phyloP scores from a whole-genome alignment of 2,113 vertebrate species.

The Trichechus manatus region DNA sequence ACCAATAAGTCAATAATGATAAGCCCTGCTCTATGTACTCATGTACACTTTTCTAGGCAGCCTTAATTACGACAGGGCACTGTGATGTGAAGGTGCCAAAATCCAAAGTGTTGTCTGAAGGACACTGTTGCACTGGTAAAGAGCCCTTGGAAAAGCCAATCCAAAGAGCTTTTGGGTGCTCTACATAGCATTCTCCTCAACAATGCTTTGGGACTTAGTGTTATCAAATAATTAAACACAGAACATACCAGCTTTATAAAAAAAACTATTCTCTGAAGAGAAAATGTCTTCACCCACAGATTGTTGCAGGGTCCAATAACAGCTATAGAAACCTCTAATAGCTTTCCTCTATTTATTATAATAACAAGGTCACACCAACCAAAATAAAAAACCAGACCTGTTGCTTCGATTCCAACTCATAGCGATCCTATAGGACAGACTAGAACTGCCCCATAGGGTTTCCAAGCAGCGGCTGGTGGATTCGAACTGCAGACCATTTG shows the following conservation, averaged over 20 bases:
- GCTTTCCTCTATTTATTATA: neutral
- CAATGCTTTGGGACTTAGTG: neutral
- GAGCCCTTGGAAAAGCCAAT: neutral
- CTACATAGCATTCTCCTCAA: conserved; percentile 38
- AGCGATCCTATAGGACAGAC: too few species aligned
- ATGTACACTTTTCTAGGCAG: neutral
- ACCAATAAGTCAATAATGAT: neutral
- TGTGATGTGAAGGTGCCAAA: neutral
- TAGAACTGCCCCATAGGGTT: too few species aligned
- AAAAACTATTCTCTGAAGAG: neutral
- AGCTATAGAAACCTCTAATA: neutral
- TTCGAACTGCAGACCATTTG: too few species aligned
- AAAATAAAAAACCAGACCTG: too few species aligned
- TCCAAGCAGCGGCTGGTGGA: too few species aligned
- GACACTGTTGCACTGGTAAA: neutral
- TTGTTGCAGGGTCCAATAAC: neutral
- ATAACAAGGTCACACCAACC: too few species aligned
- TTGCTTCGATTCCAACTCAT: too few species aligned
- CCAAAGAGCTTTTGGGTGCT: neutral
- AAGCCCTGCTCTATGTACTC: neutral
- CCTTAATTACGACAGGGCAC: neutral
- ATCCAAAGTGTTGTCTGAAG: accelerated
- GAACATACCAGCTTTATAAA: neutral
- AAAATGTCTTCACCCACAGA: neutral
- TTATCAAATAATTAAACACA: conserved; percentile 45